phyloP scores from a whole-genome alignment of 2,888 invertebrate species.

The Copidosoma aretas region DNA sequence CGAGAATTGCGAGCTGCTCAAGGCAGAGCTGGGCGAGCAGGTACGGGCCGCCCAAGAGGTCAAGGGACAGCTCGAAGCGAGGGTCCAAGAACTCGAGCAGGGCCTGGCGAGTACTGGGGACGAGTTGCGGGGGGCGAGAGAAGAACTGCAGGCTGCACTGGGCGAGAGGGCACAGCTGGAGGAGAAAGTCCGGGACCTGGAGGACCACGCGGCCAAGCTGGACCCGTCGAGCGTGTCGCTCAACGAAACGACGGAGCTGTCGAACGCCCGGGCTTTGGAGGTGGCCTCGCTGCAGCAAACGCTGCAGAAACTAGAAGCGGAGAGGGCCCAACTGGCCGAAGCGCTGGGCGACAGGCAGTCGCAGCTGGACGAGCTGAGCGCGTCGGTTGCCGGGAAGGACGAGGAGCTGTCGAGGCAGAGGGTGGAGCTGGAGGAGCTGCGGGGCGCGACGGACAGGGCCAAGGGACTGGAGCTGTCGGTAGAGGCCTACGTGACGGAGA shows the following conservation, averaged over 20 bases:
- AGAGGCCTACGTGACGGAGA: slow-evolving; percentile 46
- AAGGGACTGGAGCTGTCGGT: slow-evolving; percentile 21
- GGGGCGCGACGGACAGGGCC: not conserved
- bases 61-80: slow-evolving; percentile 55
- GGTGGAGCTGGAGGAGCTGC: slow-evolving; percentile 8
- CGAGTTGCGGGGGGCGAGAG: slow-evolving; percentile 25
- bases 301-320: slow-evolving; percentile 49
- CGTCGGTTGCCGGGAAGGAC: not conserved
- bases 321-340: slow-evolving; percentile 44
- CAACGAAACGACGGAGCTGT: slow-evolving; percentile 52
- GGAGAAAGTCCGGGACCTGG: slow-evolving; percentile 59
- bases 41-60: slow-evolving; percentile 32
- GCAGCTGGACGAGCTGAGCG: slow-evolving; percentile 36
- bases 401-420: not conserved
- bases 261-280: slow-evolving; percentile 54
- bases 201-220: slow-evolving; percentile 58
- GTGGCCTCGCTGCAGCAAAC: slow-evolving; percentile 54
- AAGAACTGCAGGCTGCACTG: slow-evolving; percentile 34
- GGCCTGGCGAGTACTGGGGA: slow-evolving; percentile 41
- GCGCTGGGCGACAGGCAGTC: slow-evolving; percentile 17
- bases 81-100: slow-evolving; percentile 54
- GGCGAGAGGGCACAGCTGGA: slow-evolving; percentile 54
- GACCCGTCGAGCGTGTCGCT: slow-evolving; percentile 43
- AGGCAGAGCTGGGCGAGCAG: slow-evolving; percentile 15
- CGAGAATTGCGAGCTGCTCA: slow-evolving; percentile 47